These are phyloP conservation scores for Dendrolimus punctatus DNA, from an alignment of 1,140 invertebrate genomes.

Conservation along the genomic window DNA sequence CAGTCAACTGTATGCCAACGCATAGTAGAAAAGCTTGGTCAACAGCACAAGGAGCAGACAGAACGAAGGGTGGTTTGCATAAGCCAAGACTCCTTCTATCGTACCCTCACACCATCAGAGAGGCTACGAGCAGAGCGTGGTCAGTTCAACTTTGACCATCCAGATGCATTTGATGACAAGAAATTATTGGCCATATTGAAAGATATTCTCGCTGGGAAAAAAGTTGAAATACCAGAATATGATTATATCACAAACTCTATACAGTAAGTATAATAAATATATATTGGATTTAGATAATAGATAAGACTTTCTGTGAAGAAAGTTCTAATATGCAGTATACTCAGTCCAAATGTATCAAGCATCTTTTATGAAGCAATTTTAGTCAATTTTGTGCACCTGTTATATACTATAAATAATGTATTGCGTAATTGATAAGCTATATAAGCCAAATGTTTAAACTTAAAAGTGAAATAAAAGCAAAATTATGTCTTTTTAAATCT, in stretches of 20 bases:
- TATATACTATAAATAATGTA: too few species aligned
- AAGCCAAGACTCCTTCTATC: conserved; percentile 97
- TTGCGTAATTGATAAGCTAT: too few species aligned
- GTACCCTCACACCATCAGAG: conserved; percentile 86
- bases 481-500: too few species aligned
- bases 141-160: conserved; percentile 98
- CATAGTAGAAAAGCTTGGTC: conserved; percentile 95
- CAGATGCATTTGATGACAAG: conserved; percentile 92
- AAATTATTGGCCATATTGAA: conserved; percentile 85
- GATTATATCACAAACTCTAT: conserved; percentile 82
- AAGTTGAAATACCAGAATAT: conserved; percentile 91
- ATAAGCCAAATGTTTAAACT: too few species aligned
- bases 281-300: too few species aligned
- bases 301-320: too few species aligned
- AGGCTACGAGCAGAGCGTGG: conserved; percentile 89
- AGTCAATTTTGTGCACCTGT: too few species aligned
- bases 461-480: too few species aligned
- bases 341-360: too few species aligned
- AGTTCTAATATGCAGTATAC: too few species aligned
- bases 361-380: too few species aligned
- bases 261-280: conserved; percentile 26
- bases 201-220: conserved; percentile 86
- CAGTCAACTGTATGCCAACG: conserved; percentile 97
- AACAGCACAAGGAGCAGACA: conserved; percentile 90
- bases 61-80: conserved; percentile 94